Evolutionary conservation across 2,113 vertebrate genomes (phyloP).

Genomic region (Nycticebus coucang): DNA sequence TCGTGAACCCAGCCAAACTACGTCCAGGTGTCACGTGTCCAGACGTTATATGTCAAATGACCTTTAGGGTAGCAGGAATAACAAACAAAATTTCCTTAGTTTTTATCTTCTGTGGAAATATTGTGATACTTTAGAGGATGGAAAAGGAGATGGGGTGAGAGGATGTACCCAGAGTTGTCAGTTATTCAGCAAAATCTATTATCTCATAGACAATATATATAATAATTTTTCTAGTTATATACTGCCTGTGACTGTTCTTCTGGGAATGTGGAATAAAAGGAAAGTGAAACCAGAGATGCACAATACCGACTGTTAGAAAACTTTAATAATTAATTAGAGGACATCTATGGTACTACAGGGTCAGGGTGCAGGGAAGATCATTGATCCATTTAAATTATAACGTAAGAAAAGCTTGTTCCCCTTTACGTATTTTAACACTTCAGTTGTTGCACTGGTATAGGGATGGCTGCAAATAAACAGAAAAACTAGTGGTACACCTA

Average conservation of each 20-base stretch:
- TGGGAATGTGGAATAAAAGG: slow-evolving; percentile 81
- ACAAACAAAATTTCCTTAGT: slow-evolving; percentile 26
- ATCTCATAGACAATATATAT: slow-evolving; percentile 74
- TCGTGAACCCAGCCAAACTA: not conserved
- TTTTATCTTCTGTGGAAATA: slow-evolving; percentile 42
- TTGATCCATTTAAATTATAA: slow-evolving; percentile 86
- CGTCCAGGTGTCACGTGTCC: slow-evolving; percentile 2
- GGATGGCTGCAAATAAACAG: not conserved
- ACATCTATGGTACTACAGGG: slow-evolving; percentile 88
- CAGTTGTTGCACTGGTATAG: not conserved
- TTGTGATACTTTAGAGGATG: not conserved
- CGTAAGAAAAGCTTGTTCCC: slow-evolving; percentile 78
- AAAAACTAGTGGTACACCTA: not conserved
- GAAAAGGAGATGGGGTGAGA: not conserved
- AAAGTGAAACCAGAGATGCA: slow-evolving; percentile 86
- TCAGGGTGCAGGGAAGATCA: slow-evolving; percentile 84
- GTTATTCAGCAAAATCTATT: slow-evolving; percentile 53
- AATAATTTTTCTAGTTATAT: slow-evolving; percentile 78
- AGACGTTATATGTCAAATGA: not conserved
- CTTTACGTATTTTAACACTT: slow-evolving; percentile 57
- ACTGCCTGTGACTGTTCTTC: slow-evolving; percentile 79
- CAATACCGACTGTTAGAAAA: slow-evolving; percentile 89
- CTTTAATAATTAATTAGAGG: slow-evolving; percentile 94
- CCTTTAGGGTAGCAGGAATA: not conserved
- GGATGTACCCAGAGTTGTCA: slow-evolving; percentile 48